Percentiles rank a stretch among this genome's conserved stretches.
These are phyloP conservation scores for Melangyna quadrimaculata DNA, from an alignment of 2,888 invertebrate species.

Conservation along the genomic window DNA sequence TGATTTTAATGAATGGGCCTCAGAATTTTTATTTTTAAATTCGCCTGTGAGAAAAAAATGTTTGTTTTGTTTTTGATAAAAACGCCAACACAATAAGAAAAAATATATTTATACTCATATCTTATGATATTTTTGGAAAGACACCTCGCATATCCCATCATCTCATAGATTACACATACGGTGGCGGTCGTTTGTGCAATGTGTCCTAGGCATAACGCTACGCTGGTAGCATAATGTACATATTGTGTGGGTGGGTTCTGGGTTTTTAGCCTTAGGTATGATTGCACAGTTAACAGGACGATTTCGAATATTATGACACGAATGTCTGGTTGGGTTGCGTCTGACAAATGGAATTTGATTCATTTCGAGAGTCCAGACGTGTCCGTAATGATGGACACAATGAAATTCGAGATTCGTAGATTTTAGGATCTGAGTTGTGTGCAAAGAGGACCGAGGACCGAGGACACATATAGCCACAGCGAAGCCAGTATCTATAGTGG, in stretches of 20 bases:
- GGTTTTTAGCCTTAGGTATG: constrained; percentile 38
- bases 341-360: constrained; percentile 66
- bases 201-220: constrained; percentile 28
- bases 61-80: constrained; percentile 19
- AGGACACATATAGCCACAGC: neutral
- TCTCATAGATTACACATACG: constrained; percentile 14
- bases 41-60: neutral
- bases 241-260: constrained; percentile 1
- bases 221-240: neutral
- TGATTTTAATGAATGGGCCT: too few species aligned
- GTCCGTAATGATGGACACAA: constrained; percentile 51
- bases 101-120: neutral
- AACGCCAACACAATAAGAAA: constrained; percentile 39
- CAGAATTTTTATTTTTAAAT: neutral
- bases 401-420: constrained; percentile 57
- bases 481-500: constrained; percentile 2
- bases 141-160: constrained; percentile 24
- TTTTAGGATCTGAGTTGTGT: constrained; percentile 28
- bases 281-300: constrained; percentile 57
- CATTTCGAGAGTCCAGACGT: constrained; percentile 47
- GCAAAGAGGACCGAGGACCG: neutral
- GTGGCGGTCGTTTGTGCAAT: constrained; percentile 11
- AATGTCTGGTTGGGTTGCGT: constrained; percentile 58
- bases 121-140: constrained; percentile 49
- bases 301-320: constrained; percentile 68